A percentile compares a stretch with the other conserved stretches of the same genome.
phyloP scores from a whole-genome alignment of 2,888 invertebrate genomes.

The Cataglyphis altisquamis region DNA sequence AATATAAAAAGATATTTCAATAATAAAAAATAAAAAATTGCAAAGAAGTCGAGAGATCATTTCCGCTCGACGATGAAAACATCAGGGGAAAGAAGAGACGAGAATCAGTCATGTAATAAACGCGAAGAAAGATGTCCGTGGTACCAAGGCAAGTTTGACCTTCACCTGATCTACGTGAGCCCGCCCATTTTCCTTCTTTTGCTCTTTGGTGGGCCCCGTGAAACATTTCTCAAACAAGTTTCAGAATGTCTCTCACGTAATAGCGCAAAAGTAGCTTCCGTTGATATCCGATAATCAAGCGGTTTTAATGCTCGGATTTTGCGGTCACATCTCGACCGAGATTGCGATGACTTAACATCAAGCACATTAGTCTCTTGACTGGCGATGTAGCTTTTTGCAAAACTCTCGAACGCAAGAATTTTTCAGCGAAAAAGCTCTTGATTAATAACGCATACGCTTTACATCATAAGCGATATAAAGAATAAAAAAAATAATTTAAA shows the following conservation, averaged over 20 bases:
- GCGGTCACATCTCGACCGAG: constrained; percentile 27
- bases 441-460: too few species aligned
- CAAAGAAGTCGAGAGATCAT: constrained; percentile 3
- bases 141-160: constrained; percentile 65
- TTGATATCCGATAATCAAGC: constrained; percentile 57
- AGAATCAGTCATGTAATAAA: constrained; percentile 35
- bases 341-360: not conserved
- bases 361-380: not conserved
- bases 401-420: not conserved
- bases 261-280: constrained; percentile 42
- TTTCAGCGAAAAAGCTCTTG: not conserved
- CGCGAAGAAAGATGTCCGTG: constrained; percentile 49
- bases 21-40: not conserved
- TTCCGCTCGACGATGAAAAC: not conserved
- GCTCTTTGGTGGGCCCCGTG: constrained; percentile 32
- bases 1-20: constrained; percentile 14
- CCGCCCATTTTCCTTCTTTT: constrained; percentile 55
- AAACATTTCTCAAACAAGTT: constrained; percentile 41
- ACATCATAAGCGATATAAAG: not conserved
- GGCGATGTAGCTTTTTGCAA: not conserved
- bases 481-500: not conserved
- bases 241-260: constrained; percentile 40
- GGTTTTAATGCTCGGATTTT: constrained; percentile 20
- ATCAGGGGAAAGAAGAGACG: not conserved
- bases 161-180: constrained; percentile 62